Conservation (phyloP, 2,113 vertebrate genomes). For the Labrus mixtus region DNA sequence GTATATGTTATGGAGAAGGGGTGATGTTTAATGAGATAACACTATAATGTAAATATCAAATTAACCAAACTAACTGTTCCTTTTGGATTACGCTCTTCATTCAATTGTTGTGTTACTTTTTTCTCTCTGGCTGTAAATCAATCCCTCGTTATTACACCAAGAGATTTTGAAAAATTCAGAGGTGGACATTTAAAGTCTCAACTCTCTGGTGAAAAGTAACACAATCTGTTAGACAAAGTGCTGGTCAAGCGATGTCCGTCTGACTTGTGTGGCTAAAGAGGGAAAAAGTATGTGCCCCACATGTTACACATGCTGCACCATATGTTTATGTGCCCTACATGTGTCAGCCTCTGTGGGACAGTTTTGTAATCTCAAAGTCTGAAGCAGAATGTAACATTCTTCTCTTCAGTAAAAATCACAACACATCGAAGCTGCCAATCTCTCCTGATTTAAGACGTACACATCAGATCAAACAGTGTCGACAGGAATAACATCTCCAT, state of each 20-base stretch:
- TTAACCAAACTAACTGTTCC: no score
- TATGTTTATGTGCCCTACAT: constrained; percentile 8
- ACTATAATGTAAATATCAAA: no score
- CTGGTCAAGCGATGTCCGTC: constrained; percentile 10
- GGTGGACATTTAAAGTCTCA: not conserved
- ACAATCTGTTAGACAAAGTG: not conserved
- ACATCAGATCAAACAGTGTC: constrained; percentile 14
- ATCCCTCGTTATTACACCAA: not conserved
- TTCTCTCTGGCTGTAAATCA: no score
- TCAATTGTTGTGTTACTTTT: no score
- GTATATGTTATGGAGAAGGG: no score
- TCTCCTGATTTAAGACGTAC: not conserved
- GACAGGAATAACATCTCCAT: not conserved
- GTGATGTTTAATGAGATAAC: no score
- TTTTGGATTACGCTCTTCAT: no score
- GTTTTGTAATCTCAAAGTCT: constrained; percentile 19
- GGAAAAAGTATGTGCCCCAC: constrained; percentile 36
- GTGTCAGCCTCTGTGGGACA: constrained; percentile 12
- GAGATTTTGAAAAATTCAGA: not conserved
- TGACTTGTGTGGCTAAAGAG: not conserved
- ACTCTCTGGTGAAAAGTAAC: not conserved
- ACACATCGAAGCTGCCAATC: not conserved
- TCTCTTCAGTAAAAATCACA: constrained; percentile 5
- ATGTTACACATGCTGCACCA: constrained; percentile 5
- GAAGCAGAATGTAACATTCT: not conserved